phyloP scores from a whole-genome alignment of 2,888 invertebrate species.

The Drosophila bunnanda region DNA sequence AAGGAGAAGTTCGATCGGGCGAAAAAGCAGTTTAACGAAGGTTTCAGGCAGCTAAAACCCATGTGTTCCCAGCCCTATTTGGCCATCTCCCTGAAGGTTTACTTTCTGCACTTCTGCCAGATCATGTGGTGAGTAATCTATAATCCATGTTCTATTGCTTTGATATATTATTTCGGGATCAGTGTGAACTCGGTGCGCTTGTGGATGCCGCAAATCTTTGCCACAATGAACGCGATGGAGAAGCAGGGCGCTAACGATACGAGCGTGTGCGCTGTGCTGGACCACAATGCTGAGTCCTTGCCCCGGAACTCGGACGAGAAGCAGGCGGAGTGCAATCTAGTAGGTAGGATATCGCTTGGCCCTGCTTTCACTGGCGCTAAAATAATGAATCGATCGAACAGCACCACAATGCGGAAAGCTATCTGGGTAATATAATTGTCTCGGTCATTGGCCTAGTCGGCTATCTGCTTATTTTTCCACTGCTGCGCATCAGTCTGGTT shows the following conservation, averaged over 20 bases:
- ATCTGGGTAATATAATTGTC: conserved; percentile 65
- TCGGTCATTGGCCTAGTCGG: conserved; percentile 55
- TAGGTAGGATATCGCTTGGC: conserved; percentile 57
- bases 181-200: conserved; percentile 92
- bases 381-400: conserved; percentile 42
- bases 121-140: conserved; percentile 57
- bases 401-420: conserved; percentile 52
- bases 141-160: not conserved
- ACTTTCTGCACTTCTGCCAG: conserved; percentile 63
- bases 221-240: conserved; percentile 87
- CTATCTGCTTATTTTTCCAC: conserved; percentile 48
- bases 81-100: conserved; percentile 51
- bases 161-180: not conserved
- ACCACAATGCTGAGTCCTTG: conserved; percentile 49
- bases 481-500: conserved; percentile 55
- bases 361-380: conserved; percentile 51
- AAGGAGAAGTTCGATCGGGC: conserved; percentile 28
- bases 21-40: conserved; percentile 40
- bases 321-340: conserved; percentile 56
- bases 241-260: conserved; percentile 54
- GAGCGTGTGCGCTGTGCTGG: conserved; percentile 77
- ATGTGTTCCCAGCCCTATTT: conserved; percentile 62
- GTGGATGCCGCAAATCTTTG: conserved; percentile 94
- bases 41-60: conserved; percentile 53
- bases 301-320: conserved; percentile 1